Percentiles rank a stretch among this genome's conserved stretches.
Conservation (phyloP, 2,797 vertebrate species). For the Sphenopsis melanotis region DNA sequence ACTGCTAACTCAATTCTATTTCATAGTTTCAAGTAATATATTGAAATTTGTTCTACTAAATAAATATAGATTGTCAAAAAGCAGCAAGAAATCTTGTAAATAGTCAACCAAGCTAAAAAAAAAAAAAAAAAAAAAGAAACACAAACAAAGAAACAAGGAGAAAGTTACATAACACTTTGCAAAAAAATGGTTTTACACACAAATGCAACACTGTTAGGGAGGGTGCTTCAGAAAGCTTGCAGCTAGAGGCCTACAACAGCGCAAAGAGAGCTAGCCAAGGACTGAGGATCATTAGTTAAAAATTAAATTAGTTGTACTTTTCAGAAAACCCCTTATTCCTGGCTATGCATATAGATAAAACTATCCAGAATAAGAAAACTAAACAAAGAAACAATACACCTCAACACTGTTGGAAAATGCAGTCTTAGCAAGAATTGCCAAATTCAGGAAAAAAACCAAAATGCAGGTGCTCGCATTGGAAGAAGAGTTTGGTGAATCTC, state of each 20-base stretch:
- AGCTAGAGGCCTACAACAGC: constrained; percentile 71
- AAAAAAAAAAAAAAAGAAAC: constrained; percentile 48
- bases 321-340: constrained; percentile 4
- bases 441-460: constrained; percentile 7
- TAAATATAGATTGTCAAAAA: constrained; percentile 95
- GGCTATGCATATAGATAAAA: not conserved
- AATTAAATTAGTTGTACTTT: constrained; percentile 2
- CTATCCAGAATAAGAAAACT: constrained; percentile 12
- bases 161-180: constrained; percentile 63
- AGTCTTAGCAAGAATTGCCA: constrained; percentile 26
- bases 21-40: constrained; percentile 79
- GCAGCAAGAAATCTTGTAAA: constrained; percentile 84
- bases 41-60: constrained; percentile 76
- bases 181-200: not conserved
- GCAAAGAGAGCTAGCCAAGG: constrained; percentile 49
- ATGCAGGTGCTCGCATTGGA: constrained; percentile 1
- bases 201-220: constrained; percentile 69
- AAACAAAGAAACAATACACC: constrained; percentile 22
- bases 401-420: constrained; percentile 43
- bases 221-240: constrained; percentile 80
- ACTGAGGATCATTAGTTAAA: not conserved
- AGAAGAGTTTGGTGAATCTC: constrained; percentile 69
- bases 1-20: constrained; percentile 69
- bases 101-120: constrained; percentile 67
- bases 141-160: constrained; percentile 22